Percentiles rank a stretch among this genome's conserved stretches.
phyloP scores from a whole-genome alignment of 2,797 vertebrate genomes.

The Poecile montanus region DNA sequence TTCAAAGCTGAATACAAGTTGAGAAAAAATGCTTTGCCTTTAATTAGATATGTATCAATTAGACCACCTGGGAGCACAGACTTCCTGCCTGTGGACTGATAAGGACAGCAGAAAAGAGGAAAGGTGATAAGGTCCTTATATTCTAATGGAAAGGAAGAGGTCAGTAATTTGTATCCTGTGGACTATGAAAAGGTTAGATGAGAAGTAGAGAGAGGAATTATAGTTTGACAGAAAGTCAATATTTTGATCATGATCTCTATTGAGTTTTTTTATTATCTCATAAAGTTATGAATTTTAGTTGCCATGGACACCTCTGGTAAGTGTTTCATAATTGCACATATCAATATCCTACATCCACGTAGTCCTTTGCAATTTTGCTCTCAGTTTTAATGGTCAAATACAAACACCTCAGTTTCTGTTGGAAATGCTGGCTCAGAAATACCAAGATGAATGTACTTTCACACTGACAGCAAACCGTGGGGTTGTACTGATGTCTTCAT shows the following conservation, averaged over 20 bases:
- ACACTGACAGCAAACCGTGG: background rate
- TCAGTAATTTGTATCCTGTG: slow-evolving; percentile 18
- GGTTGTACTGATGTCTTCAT: background rate
- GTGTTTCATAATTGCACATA: background rate
- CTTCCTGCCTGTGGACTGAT: background rate
- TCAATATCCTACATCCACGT: background rate
- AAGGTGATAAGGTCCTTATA: slow-evolving; percentile 29
- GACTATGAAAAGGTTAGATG: background rate
- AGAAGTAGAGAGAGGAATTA: background rate
- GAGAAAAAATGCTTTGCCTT: slow-evolving; percentile 4
- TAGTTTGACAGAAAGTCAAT: background rate
- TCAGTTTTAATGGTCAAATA: background rate
- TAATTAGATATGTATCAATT: slow-evolving; percentile 46
- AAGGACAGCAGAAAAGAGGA: slow-evolving; percentile 10
- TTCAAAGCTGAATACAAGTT: slow-evolving; percentile 17
- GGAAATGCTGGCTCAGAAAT: background rate
- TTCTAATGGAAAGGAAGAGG: slow-evolving; percentile 21
- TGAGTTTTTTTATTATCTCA: background rate
- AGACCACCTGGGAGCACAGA: slow-evolving; percentile 21
- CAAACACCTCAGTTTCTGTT: background rate
- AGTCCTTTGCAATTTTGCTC: background rate
- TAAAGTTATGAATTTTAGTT: background rate
- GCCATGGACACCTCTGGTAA: slow-evolving; percentile 3
- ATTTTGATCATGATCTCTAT: background rate
- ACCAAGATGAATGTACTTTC: background rate